A percentile compares a stretch with the other conserved stretches of the same genome.
These are phyloP conservation scores for Drosophila fuyamai DNA, from an alignment of 1,140 invertebrate species.

Conservation along the genomic window DNA sequence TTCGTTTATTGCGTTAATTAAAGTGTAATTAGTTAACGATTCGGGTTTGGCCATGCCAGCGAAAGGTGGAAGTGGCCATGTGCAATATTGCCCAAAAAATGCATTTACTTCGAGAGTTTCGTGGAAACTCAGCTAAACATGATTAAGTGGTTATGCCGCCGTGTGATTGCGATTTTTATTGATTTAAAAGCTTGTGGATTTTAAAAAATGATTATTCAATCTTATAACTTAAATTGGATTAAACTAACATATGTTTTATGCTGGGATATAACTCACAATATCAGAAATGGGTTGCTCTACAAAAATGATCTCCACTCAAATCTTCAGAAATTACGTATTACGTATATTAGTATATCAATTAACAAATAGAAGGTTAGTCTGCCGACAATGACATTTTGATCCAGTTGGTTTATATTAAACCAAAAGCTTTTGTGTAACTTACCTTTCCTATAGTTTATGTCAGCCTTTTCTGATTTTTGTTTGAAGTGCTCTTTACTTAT, in stretches of 20 bases:
- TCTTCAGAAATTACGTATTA: too few species aligned
- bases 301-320: too few species aligned
- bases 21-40: slow-evolving; percentile 69
- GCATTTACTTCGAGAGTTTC: slow-evolving; percentile 21
- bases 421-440: background rate
- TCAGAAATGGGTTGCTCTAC: too few species aligned
- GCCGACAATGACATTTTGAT: background rate
- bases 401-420: background rate
- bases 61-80: slow-evolving; percentile 72
- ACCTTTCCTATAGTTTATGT: slow-evolving; percentile 15
- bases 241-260: too few species aligned
- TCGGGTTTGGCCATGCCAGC: slow-evolving; percentile 58
- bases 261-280: too few species aligned
- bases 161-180: background rate
- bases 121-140: slow-evolving; percentile 20
- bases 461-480: slow-evolving; percentile 13
- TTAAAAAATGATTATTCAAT: background rate
- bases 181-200: background rate
- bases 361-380: too few species aligned
- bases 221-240: too few species aligned
- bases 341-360: too few species aligned
- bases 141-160: slow-evolving; percentile 24
- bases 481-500: slow-evolving; percentile 15
- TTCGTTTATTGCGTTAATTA: slow-evolving; percentile 70
- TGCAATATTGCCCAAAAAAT: slow-evolving; percentile 38